Evolutionary conservation across 2,113 vertebrate species (phyloP), one percentile per base, ranked within the genome.

Genomic region (Ictidomys tridecemlineatus): DNA sequence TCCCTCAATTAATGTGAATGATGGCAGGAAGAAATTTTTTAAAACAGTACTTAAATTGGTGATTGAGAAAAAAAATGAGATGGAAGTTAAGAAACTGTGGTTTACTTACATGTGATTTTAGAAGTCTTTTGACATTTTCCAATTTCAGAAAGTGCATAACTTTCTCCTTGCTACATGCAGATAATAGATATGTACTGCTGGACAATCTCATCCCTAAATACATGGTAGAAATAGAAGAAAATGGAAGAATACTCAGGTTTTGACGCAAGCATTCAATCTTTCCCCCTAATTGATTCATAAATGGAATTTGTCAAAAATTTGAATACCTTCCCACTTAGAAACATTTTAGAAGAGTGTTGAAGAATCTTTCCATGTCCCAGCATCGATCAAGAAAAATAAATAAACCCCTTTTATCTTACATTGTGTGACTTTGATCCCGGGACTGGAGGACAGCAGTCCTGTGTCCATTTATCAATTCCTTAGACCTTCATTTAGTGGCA

Each of bases 1-100:
- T 73, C 85, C 91, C 84, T 77, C 80, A 69, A 88, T 97, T 94
- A 78, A 91, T 13, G 0, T 91, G 89, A 97, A 82, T 74, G 77
- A 97, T 93, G 80, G 65, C 87, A 89, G 73, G 63, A 95, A 93
- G 73, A 74, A 84, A 65, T 91, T 80, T 93, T 90, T 93, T 93
- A 87, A 77, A 87, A 73, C 48, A 82, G 69, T 78, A 37, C 61
- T 83, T 92, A 94, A 77, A 78, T 82, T 70, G 53, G 80, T 65
- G 80, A 92, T 65, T 39, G 30, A 20, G 61, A 17, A 1, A 13
- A 45, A 42, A 94, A 79, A 67, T 37, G 3, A 45, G 84, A 20
- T 89, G 76, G 78, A 37, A 74, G 70, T 88, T 85, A 85, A 53
- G 67, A 94, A 78, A 70, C 88, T 96, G 87, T 88, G 93, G 92